A percentile compares a stretch with the other conserved stretches of the same genome.
phyloP scores from a whole-genome alignment of 1,140 invertebrate species.

The Sinella curviseta region DNA sequence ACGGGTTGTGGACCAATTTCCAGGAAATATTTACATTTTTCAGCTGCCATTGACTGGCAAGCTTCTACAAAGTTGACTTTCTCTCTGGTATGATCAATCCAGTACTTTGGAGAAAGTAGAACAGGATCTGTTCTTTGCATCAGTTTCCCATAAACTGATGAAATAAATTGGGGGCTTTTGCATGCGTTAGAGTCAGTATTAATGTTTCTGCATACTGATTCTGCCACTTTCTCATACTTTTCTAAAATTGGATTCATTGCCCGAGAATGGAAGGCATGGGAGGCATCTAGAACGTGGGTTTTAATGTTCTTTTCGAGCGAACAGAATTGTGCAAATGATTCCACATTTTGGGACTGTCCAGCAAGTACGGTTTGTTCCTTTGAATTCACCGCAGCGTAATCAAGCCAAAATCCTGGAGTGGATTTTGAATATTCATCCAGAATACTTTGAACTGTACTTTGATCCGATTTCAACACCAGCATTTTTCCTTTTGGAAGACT shows the following conservation, averaged over 20 bases:
- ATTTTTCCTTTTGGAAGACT: slow-evolving; percentile 35
- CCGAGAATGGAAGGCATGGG: background rate
- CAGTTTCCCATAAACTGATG: background rate
- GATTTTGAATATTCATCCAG: background rate
- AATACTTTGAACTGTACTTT: background rate
- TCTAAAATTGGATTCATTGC: slow-evolving; percentile 3
- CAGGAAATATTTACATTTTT: background rate
- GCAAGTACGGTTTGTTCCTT: background rate
- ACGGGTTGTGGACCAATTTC: slow-evolving; percentile 21
- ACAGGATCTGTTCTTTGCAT: background rate
- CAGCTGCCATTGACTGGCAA: background rate
- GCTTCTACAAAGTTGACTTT: background rate
- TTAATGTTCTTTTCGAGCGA: background rate
- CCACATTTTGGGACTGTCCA: background rate
- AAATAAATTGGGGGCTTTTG: slow-evolving; percentile 4
- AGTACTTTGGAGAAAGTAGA: background rate
- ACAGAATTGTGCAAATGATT: background rate
- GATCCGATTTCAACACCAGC: slow-evolving; percentile 30
- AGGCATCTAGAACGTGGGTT: background rate
- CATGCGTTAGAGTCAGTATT: background rate
- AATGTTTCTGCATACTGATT: no score
- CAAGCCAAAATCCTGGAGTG: background rate
- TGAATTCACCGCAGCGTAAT: background rate
- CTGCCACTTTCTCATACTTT: background rate
- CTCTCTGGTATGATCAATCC: slow-evolving; percentile 15